These are phyloP conservation scores for Phortica magna DNA, from an alignment of 2,888 invertebrate species.

Conservation along the genomic window DNA sequence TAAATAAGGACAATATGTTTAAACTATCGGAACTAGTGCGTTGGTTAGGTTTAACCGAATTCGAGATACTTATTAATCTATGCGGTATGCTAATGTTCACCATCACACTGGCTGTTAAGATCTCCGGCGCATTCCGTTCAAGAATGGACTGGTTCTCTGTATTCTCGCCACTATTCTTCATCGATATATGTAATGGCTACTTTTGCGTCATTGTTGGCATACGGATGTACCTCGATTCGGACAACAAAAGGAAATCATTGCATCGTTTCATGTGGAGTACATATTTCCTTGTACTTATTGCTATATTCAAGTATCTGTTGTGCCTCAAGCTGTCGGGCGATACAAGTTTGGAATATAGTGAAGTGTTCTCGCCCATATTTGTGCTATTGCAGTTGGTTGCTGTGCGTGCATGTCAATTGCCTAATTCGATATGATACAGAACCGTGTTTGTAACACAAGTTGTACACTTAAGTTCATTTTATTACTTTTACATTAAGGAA, in stretches of 20 bases:
- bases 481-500: neutral
- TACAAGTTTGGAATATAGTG: slow-evolving; percentile 90
- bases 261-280: slow-evolving; percentile 91
- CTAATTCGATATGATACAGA: slow-evolving; percentile 68
- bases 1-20: slow-evolving; percentile 70
- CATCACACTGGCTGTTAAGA: slow-evolving; percentile 88
- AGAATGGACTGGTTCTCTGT: slow-evolving; percentile 91
- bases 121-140: slow-evolving; percentile 81
- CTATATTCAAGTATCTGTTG: slow-evolving; percentile 93
- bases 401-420: slow-evolving; percentile 93
- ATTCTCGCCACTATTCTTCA: slow-evolving; percentile 94
- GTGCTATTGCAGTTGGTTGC: slow-evolving; percentile 93
- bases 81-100: slow-evolving; percentile 91
- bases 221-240: slow-evolving; percentile 90
- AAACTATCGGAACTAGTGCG: slow-evolving; percentile 92
- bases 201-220: slow-evolving; percentile 97
- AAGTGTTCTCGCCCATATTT: slow-evolving; percentile 94
- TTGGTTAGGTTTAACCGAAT: slow-evolving; percentile 96
- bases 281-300: slow-evolving; percentile 88
- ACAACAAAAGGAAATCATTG: slow-evolving; percentile 86
- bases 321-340: slow-evolving; percentile 92
- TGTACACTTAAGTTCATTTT: neutral
- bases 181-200: slow-evolving; percentile 95
- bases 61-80: slow-evolving; percentile 96
- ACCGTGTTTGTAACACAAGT: neutral